Base-by-base conservation (phyloP, 1,140 invertebrate species). In the Meloidogyne hapla region DNA sequence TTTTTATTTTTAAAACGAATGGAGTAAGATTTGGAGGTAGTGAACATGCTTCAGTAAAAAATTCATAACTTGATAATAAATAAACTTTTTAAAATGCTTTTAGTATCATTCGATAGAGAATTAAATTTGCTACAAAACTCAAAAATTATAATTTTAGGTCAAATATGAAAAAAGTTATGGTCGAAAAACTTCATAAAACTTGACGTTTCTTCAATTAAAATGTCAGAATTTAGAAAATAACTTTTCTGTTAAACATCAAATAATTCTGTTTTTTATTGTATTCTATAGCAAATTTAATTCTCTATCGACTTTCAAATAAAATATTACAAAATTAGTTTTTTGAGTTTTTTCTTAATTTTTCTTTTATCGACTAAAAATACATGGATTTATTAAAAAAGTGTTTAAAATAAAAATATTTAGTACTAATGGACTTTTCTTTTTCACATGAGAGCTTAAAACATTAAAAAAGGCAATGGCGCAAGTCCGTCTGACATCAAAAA, bases 381-480 rank as follows among this genome's bases (percentile, higher is more conserved):
- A n/a, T 56, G 48, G 18, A 56, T 56, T 56, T 56, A 56, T 56
- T 56, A n/a, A 56, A 56, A 6, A 5, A n/a, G n/a, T 33, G 33
- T 33, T 8, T 33, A 56, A 56, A 56, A 56, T 1, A n/a, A 56
- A 48, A 4, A 18, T 18, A 48, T 56, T 56, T 56, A n/a, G 18
- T 56, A 56, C 48, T 56, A 56, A 56, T 56, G 48, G 48, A 56
- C n/a, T 56, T 56, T 56, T 45, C 1, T 45, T 45, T 56, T 56
- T 56, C 48, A 56, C 48, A 8, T n/a, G 18, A 56, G 18, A n/a
- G 48, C 48, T 56, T 56, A 56, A 56, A 48, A 48, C 13, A 48
- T 48, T 18, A 56, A 56, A 56, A 56, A 56, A 56, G n/a, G 48
- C 48, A 56, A 56, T 56, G 48, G 48, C 48, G 48, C 48, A 56